Conservation (phyloP, 2,113 vertebrate species). For the Dromaius novaehollandiae region DNA sequence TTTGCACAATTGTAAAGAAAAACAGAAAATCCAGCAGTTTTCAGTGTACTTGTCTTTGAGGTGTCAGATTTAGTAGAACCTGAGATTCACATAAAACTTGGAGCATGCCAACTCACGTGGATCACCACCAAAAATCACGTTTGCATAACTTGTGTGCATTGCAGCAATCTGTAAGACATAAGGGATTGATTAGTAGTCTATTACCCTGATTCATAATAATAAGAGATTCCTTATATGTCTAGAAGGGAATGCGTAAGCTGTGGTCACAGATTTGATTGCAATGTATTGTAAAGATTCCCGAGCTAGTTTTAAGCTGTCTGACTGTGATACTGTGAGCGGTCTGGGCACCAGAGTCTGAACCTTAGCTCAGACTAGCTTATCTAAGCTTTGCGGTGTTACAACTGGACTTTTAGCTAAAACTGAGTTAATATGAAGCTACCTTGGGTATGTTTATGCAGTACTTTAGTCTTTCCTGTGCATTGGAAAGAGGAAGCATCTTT, state of each 20-base stretch:
- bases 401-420: background rate
- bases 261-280: background rate
- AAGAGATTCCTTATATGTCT: background rate
- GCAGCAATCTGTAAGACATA: background rate
- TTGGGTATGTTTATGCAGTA: background rate
- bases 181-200: background rate
- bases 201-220: no score
- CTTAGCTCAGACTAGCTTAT: background rate
- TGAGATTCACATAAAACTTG: background rate
- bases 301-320: background rate
- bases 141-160: background rate
- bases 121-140: background rate
- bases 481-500: background rate
- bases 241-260: background rate
- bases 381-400: background rate
- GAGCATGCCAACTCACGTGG: background rate
- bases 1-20: background rate
- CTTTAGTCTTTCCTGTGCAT: background rate
- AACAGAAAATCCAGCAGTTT: background rate
- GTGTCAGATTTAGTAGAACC: background rate
- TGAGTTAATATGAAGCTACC: background rate
- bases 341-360: background rate
- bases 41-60: background rate
- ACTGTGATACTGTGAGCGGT: background rate
- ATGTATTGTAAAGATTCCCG: background rate